Conservation (phyloP, 2,888 invertebrate species). For the Drosophila picticornis region DNA sequence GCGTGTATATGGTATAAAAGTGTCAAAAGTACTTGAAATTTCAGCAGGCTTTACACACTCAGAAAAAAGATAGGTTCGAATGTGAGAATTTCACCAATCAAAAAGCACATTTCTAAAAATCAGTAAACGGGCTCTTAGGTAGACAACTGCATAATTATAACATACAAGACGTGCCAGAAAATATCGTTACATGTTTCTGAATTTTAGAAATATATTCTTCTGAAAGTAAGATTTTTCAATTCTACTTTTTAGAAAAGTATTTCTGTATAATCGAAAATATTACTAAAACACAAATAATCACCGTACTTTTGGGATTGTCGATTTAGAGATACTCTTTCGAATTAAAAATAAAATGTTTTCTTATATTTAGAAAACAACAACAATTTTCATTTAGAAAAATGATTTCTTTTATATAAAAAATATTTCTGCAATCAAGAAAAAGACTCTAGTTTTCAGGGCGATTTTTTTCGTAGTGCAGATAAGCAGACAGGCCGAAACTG, state of each 20-base stretch:
- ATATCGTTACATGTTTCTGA: no score
- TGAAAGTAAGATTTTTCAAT: no score
- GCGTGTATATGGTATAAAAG: slow-evolving; percentile 54
- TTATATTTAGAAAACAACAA: no score
- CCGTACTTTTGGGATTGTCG: no score
- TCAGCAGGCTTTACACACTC: slow-evolving; percentile 69
- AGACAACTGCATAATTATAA: no score
- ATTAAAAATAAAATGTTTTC: no score
- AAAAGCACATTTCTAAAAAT: neutral
- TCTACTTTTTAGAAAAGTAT: neutral
- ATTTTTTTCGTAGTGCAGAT: neutral
- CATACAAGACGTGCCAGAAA: no score
- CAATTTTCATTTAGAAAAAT: neutral
- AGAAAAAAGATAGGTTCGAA: neutral
- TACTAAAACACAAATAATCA: no score
- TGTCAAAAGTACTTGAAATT: slow-evolving; percentile 80
- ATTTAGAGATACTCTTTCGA: no score
- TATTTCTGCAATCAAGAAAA: neutral
- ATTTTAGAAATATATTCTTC: no score
- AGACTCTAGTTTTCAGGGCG: neutral
- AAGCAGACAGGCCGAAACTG: slow-evolving; percentile 29
- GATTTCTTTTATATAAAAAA: neutral
- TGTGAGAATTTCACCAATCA: neutral
- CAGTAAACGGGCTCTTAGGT: no score
- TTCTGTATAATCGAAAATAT: neutral